Conservation (phyloP, 2,888 invertebrate species). For the Therioaphis trifolii region DNA sequence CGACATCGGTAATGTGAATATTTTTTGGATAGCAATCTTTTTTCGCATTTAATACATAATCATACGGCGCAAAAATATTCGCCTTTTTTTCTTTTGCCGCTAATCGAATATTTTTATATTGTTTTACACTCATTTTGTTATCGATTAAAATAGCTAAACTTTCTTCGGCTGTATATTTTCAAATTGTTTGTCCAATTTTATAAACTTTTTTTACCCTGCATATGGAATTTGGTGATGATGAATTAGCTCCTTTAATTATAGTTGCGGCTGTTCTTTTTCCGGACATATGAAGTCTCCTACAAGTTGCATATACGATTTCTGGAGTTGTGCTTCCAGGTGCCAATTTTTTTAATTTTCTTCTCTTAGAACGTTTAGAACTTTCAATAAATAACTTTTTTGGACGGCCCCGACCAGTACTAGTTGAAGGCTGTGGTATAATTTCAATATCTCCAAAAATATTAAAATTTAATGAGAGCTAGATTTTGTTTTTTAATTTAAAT, state of each 20-base stretch:
- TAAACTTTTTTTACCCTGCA: not conserved
- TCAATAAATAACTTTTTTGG: conserved; percentile 11
- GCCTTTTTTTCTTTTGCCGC: conserved; percentile 9
- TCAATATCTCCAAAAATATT: conserved; percentile 25
- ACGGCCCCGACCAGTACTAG: conserved; percentile 1
- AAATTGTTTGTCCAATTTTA: conserved; percentile 17
- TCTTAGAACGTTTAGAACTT: conserved; percentile 12
- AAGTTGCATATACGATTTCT: conserved; percentile 13
- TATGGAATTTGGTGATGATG: conserved; percentile 1
- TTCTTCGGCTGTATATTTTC: conserved; percentile 35
- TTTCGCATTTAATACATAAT: conserved; percentile 27
- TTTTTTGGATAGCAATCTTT: conserved; percentile 28
- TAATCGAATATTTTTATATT: conserved; percentile 32
- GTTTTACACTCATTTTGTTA: conserved; percentile 29
- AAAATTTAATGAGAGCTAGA: not conserved
- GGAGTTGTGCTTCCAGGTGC: conserved; percentile 1
- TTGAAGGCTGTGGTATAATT: conserved; percentile 7
- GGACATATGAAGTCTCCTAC: not conserved
- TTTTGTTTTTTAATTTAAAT: too few relatives aligned
- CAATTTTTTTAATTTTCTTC: not conserved
- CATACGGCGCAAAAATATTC: conserved; percentile 17
- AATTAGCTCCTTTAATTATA: not conserved
- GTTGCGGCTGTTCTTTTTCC: not conserved
- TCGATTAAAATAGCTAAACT: conserved; percentile 26
- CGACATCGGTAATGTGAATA: conserved; percentile 13